A percentile compares a stretch with the other conserved stretches of the same genome.
These are phyloP conservation scores for Grallaria varia DNA, from an alignment of 2,113 vertebrate species.

Conservation along the genomic window DNA sequence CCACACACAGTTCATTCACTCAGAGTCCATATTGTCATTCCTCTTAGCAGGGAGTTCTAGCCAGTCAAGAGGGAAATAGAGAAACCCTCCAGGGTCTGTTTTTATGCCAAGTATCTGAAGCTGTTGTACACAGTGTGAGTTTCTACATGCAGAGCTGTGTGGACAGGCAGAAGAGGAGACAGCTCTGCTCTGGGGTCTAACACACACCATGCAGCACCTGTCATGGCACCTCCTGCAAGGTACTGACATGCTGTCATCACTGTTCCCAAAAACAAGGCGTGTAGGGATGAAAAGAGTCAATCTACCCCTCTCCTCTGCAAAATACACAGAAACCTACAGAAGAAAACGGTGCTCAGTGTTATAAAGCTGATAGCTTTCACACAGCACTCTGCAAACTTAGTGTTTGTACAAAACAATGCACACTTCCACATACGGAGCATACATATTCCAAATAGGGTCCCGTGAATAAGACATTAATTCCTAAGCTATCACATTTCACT, in stretches of 20 bases:
- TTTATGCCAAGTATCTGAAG: neutral
- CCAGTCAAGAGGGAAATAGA: neutral
- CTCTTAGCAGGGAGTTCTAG: neutral
- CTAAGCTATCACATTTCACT: neutral
- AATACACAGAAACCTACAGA: neutral
- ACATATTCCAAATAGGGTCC: neutral
- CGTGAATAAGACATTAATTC: no score
- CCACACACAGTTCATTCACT: neutral
- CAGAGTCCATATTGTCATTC: neutral
- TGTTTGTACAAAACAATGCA: neutral
- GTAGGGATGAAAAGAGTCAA: neutral
- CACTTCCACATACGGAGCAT: neutral
- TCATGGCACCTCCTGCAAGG: neutral
- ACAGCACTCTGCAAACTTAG: neutral
- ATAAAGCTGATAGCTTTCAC: neutral
- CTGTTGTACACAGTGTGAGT: neutral
- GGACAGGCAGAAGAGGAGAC: neutral
- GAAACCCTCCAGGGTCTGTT: neutral
- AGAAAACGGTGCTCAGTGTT: neutral
- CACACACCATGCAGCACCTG: neutral
- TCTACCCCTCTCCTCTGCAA: neutral
- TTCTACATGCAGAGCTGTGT: neutral
- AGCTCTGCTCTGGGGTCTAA: neutral
- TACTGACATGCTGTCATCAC: accelerated
- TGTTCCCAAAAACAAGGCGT: neutral